Base-by-base conservation (phyloP, 1,140 invertebrate genomes). In the Megalonaias nervosa region DNA sequence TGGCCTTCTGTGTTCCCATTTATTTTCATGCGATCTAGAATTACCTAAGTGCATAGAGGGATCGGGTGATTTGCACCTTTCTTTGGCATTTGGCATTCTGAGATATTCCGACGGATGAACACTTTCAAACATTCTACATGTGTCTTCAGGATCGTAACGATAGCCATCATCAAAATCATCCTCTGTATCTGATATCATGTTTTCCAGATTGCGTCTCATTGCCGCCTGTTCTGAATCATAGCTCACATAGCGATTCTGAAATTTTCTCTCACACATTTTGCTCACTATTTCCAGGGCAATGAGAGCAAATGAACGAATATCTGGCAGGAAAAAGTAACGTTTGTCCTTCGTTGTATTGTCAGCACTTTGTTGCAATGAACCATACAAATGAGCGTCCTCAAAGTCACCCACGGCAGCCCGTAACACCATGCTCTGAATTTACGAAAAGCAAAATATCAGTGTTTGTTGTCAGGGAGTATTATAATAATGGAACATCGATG, bases 351-450 rank as follows among this genome's bases (percentile, higher is more conserved):
- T 84, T 23, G 79, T 75, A 23, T 74, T 80, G 58, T 79, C 70
- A 13, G 80, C 57, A n/a, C 81, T 82, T 60, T 85, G 84, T 56
- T 85, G 85, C n/a, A 87, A 78, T 26, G 86, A 84, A n/a, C 87
- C 87, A 74, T 85, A 89, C 16, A 88, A 85, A 58, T 82, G 81
- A 14, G 86, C 84, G 19, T 86, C 82, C 60, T 89, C 88, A 78
- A 89, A 89, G 69, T 89, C 88, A 56, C 88, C 88, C 74, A 89
- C 74, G 17, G 85, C 82, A 14, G 88, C 88, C 21, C 86, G 74
- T 71, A 89, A 72, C 1, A 86, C 84, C 81, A 86, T 81, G 58
- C 84, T 84, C 88, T 89, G 81, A 73, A 48, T 48, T 48, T 78
- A 82, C 31, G n/a, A 71, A 73, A 67, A 74, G 70, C 55, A 71